These are phyloP conservation scores for Ibycter americanus DNA, from an alignment of 2,797 vertebrate species.

Conservation along the genomic window DNA sequence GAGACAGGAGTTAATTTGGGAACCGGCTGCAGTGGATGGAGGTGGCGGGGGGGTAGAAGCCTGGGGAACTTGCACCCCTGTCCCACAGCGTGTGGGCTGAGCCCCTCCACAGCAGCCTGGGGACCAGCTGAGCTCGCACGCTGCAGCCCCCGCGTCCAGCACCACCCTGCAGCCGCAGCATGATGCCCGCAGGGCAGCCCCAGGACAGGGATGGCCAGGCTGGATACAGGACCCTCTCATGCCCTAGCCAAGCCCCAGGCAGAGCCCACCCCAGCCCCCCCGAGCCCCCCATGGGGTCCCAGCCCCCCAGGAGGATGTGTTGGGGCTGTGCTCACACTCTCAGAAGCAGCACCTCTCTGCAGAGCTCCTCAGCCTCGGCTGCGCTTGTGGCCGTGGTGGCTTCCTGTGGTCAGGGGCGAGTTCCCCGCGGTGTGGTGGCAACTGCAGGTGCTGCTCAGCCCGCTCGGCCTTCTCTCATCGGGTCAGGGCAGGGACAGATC, in stretches of 20 bases:
- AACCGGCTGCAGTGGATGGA: rapidly evolving
- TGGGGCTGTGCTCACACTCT: rapidly evolving
- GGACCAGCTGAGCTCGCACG: rapidly evolving
- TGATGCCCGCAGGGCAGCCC: rapidly evolving
- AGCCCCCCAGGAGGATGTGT: background rate
- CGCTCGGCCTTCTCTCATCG: rapidly evolving
- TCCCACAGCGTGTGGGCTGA: rapidly evolving
- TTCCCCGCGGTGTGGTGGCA: rapidly evolving
- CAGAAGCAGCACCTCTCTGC: background rate
- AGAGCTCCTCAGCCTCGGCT: background rate
- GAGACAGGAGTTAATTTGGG: rapidly evolving
- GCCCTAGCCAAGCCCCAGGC: background rate
- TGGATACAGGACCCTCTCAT: rapidly evolving
- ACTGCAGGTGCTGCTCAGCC: rapidly evolving
- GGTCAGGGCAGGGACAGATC: rapidly evolving
- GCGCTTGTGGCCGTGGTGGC: rapidly evolving
- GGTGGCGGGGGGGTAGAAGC: background rate
- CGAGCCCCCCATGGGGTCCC: rapidly evolving
- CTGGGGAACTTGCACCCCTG: background rate
- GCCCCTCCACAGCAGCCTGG: background rate
- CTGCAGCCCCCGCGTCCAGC: background rate
- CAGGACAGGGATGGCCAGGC: background rate
- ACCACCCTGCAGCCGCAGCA: background rate
- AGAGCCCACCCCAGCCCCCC: background rate
- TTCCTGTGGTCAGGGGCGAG: background rate